A percentile compares a stretch with the other conserved stretches of the same genome.
Conservation (phyloP, 1,140 invertebrate species). For the Trichomalopsis sarcophagae region DNA sequence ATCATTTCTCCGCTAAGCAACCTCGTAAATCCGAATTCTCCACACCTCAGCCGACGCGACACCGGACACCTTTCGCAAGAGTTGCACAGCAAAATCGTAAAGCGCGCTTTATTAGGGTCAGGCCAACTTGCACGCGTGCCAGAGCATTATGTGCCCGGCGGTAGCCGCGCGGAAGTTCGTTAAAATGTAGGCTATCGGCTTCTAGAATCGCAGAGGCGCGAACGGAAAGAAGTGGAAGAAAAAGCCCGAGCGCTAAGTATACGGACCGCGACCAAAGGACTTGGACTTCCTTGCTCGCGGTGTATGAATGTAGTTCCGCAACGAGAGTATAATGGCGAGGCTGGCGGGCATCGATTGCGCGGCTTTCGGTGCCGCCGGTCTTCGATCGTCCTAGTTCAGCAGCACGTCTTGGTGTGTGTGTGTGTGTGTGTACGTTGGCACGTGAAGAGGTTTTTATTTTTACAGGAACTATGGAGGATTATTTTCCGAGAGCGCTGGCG, state of each 20-base stretch:
- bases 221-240: background rate
- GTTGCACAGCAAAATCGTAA: background rate
- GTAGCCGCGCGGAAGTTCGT: background rate
- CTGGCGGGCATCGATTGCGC: slow-evolving; percentile 14
- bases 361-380: slow-evolving; percentile 29
- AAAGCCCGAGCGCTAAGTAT: background rate
- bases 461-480: background rate
- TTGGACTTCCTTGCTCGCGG: background rate
- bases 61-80: slow-evolving; percentile 9
- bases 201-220: slow-evolving; percentile 1
- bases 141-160: slow-evolving; percentile 12
- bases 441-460: background rate
- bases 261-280: slow-evolving; percentile 2
- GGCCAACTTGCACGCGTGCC: background rate
- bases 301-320: slow-evolving; percentile 10
- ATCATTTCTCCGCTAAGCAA: background rate
- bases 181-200: slow-evolving; percentile 47
- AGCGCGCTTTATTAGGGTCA: slow-evolving; percentile 43
- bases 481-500: background rate
- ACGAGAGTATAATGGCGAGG: background rate
- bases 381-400: slow-evolving; percentile 48
- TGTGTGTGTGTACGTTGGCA: background rate
- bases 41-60: background rate
- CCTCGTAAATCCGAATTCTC: background rate
- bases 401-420: background rate